phyloP scores from a whole-genome alignment of 2,113 vertebrate genomes.

The Triplophysa siluroides region DNA sequence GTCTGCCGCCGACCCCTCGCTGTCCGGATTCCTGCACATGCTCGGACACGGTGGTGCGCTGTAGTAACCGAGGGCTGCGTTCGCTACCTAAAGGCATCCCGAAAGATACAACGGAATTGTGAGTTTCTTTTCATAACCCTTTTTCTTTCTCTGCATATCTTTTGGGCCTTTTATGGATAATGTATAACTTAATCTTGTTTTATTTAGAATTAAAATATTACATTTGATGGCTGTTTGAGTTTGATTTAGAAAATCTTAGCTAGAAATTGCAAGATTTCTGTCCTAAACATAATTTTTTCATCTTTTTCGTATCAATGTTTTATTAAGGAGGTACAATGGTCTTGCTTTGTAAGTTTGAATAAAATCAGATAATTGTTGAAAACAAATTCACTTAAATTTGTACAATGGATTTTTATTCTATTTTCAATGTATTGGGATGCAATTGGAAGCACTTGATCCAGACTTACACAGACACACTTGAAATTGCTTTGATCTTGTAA shows the following conservation, averaged over 20 bases:
- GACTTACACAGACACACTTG: too few species aligned
- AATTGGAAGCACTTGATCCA: too few species aligned
- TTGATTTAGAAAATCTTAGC: too few species aligned
- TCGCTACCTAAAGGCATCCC: conserved; percentile 90
- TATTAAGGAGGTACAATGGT: neutral
- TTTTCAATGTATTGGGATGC: too few species aligned
- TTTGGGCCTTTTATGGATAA: neutral
- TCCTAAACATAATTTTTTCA: too few species aligned
- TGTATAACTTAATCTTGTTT: neutral
- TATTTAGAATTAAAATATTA: neutral
- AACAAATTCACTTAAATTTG: too few species aligned
- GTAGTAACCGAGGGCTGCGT: conserved; percentile 90
- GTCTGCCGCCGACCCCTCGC: conserved; percentile 81
- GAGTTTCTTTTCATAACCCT: conserved; percentile 66
- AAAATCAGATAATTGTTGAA: too few species aligned
- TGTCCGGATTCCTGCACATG: conserved; percentile 94
- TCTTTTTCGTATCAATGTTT: too few species aligned
- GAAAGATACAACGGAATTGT: conserved; percentile 97
- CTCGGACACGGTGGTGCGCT: conserved; percentile 89
- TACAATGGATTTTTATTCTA: too few species aligned
- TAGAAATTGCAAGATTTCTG: too few species aligned
- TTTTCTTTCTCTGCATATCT: conserved; percentile 6
- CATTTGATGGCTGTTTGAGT: neutral
- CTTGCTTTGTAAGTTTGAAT: too few species aligned
- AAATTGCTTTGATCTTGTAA: too few species aligned